phyloP scores from a whole-genome alignment of 2,113 vertebrate species.

The Callocephalon fimbriatum region DNA sequence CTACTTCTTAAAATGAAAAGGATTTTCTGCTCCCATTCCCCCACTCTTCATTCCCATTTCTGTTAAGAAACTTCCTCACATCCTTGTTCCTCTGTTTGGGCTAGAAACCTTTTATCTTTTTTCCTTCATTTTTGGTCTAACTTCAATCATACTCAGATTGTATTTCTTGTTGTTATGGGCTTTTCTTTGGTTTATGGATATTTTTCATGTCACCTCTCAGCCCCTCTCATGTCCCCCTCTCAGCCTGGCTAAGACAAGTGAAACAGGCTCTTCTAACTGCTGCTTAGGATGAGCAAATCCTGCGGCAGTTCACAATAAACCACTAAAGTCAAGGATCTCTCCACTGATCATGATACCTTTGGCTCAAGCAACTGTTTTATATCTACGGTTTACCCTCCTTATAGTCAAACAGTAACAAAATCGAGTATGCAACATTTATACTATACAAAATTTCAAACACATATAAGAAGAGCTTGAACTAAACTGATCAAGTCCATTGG shows the following conservation, averaged over 20 bases:
- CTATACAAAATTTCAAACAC: neutral
- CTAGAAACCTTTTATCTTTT: neutral
- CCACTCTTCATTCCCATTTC: neutral
- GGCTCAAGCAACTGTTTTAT: neutral
- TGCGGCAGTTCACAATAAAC: neutral
- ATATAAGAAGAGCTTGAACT: neutral
- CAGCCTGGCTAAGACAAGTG: neutral
- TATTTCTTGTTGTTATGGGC: neutral
- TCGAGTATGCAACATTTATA: neutral
- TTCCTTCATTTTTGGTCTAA: neutral
- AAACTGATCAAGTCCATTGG: neutral
- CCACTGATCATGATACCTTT: neutral
- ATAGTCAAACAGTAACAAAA: neutral
- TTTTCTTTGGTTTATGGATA: neutral
- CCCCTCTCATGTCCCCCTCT: neutral
- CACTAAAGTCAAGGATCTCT: neutral
- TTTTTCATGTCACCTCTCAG: neutral
- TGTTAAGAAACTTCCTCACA: neutral
- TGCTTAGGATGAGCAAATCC: neutral
- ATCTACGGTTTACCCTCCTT: neutral
- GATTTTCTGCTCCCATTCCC: neutral
- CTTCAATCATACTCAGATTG: neutral
- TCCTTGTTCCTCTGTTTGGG: neutral
- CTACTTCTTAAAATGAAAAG: neutral
- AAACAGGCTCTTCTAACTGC: neutral